Conservation (phyloP, 2,797 vertebrate species). For the Xenops minutus region DNA sequence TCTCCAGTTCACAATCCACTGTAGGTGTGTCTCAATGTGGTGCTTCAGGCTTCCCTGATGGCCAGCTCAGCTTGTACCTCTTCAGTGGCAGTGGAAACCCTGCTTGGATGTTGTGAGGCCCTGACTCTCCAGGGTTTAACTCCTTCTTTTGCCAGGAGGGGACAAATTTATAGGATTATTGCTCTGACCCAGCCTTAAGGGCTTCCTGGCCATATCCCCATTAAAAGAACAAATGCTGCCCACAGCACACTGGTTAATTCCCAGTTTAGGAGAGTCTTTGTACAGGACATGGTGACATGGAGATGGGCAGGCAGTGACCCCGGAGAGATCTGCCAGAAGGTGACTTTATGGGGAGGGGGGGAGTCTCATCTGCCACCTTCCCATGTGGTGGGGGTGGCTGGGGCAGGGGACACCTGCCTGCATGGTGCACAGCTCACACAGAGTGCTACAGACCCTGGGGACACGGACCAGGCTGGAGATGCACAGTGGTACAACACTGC, state of each 20-base stretch:
- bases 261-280: neutral
- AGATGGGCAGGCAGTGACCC: neutral
- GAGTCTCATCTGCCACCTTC: neutral
- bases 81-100: neutral
- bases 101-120: neutral
- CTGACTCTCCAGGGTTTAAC: neutral
- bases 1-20: neutral
- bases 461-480: slow-evolving; percentile 47
- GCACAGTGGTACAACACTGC: slow-evolving; percentile 22
- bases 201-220: neutral
- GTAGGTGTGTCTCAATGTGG: neutral
- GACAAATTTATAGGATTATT: neutral
- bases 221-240: neutral
- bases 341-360: neutral
- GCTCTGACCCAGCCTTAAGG: neutral
- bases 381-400: rapidly evolving
- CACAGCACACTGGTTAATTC: neutral
- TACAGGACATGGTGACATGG: rapidly evolving
- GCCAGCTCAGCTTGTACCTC: neutral
- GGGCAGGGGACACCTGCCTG: neutral
- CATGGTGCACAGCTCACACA: neutral
- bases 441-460: neutral
- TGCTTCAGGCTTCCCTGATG: neutral
- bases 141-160: neutral
- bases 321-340: neutral